Evolutionary conservation across 1,140 invertebrate genomes (phyloP).

Genomic region (Drosophila pruinosa): DNA sequence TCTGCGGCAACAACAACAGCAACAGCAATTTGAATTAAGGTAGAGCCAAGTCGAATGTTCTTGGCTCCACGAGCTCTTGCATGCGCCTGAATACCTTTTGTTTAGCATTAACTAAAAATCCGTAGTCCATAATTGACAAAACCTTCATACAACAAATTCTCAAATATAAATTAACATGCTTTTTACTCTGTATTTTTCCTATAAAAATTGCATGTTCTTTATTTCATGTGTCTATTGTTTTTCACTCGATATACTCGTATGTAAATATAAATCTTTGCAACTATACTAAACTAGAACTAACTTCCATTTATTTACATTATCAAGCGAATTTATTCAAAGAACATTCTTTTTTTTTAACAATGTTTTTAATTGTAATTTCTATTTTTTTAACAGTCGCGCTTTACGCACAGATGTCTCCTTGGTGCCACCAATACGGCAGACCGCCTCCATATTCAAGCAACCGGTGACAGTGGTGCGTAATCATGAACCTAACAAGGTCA

Average conservation of each 20-base stretch:
- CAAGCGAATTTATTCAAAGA: not conserved
- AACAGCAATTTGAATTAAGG: slow-evolving; percentile 79
- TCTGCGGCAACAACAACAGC: slow-evolving; percentile 39
- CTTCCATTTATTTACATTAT: not conserved
- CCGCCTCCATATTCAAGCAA: slow-evolving; percentile 99
- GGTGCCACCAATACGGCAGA: slow-evolving; percentile 97
- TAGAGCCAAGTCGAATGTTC: slow-evolving; percentile 68
- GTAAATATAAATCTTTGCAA: too few species aligned
- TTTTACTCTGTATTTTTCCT: not conserved
- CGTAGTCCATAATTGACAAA: not conserved
- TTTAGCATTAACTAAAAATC: slow-evolving; percentile 22
- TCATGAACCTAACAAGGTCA: slow-evolving; percentile 90
- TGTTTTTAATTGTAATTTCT: not conserved
- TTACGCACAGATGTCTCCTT: slow-evolving; percentile 94
- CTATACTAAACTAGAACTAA: too few species aligned
- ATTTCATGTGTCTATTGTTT: not conserved
- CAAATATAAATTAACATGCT: too few species aligned
- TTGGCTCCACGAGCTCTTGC: slow-evolving; percentile 65
- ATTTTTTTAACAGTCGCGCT: slow-evolving; percentile 85
- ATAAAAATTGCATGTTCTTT: slow-evolving; percentile 9
- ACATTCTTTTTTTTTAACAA: not conserved
- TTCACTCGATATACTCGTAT: too few species aligned
- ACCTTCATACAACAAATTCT: slow-evolving; percentile 12
- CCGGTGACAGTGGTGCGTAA: slow-evolving; percentile 97
- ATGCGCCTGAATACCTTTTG: slow-evolving; percentile 34